phyloP scores from a whole-genome alignment of 2,113 vertebrate genomes.

The Psilopogon haemacephalus region DNA sequence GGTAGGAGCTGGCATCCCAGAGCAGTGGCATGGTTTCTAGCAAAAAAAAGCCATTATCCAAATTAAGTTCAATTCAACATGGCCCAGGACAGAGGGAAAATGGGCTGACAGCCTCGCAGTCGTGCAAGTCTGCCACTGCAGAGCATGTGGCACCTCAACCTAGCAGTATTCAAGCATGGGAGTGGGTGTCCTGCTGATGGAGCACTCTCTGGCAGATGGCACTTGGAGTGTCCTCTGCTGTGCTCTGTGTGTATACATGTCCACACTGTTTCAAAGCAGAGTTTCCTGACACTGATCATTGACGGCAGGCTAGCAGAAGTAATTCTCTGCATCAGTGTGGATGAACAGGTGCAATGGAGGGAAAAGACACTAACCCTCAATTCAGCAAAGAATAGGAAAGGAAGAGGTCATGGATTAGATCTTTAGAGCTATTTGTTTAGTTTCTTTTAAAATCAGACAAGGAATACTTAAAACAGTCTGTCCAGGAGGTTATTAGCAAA shows the following conservation, averaged over 20 bases:
- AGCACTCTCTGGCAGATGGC: neutral
- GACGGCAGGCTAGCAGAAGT: neutral
- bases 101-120: neutral
- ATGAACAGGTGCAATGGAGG: neutral
- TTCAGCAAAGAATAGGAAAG: neutral
- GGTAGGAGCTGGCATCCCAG: neutral
- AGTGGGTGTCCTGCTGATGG: neutral
- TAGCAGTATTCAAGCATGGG: fast-evolving
- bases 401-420: neutral
- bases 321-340: too few species aligned
- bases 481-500: neutral
- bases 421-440: neutral
- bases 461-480: neutral
- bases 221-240: neutral
- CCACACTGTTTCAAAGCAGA: neutral
- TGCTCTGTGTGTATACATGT: neutral
- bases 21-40: neutral
- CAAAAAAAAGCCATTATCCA: neutral
- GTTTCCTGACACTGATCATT: neutral
- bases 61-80: neutral
- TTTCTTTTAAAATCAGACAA: neutral
- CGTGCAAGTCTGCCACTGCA: fast-evolving
- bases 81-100: neutral
- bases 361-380: neutral
- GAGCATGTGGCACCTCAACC: neutral